A percentile compares a stretch with the other conserved stretches of the same genome.
Conservation (phyloP, 2,113 vertebrate species). For the Heteronetta atricapilla region DNA sequence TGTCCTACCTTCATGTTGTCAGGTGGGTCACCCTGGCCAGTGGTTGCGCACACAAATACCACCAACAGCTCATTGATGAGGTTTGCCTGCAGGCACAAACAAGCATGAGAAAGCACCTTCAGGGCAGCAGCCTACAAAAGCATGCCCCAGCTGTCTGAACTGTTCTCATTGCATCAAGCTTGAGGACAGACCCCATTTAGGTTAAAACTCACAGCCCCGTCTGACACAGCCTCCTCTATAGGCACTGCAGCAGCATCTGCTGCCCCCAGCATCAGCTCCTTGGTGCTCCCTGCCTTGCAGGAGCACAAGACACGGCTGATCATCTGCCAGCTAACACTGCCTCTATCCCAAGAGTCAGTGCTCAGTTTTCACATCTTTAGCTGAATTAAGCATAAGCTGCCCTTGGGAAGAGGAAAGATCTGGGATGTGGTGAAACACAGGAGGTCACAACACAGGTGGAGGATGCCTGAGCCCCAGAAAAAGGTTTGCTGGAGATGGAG, state of each 20-base stretch:
- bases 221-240: neutral
- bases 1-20: conserved; percentile 95
- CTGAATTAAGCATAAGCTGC: neutral
- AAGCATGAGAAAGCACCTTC: neutral
- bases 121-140: neutral
- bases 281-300: neutral
- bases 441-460: neutral
- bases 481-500: neutral
- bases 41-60: conserved; percentile 92
- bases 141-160: accelerated
- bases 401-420: neutral
- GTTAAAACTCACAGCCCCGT: accelerated
- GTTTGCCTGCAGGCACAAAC: conserved; percentile 76
- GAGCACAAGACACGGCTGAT: neutral
- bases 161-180: neutral
- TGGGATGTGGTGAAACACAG: neutral
- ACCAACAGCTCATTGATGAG: conserved; percentile 90
- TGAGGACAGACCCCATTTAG: accelerated
- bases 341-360: neutral
- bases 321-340: neutral
- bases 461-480: neutral
- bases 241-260: neutral
- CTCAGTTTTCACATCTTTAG: neutral
- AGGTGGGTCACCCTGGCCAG: conserved; percentile 94
- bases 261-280: neutral